Evolutionary conservation across 2,888 invertebrate genomes (phyloP).

Genomic region (Coleophora deauratella): DNA sequence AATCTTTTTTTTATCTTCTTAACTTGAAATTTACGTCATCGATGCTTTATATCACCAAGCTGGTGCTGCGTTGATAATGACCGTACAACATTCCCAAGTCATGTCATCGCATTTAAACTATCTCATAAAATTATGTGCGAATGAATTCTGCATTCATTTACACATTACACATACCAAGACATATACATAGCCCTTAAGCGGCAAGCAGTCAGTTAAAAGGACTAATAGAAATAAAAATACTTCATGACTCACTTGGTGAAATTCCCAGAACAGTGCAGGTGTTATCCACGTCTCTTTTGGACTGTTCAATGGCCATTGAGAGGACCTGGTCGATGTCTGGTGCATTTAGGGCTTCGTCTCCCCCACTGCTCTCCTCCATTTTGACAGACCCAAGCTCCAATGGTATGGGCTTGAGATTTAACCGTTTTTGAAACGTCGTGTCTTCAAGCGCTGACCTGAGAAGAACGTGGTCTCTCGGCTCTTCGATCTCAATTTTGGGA

Average conservation of each 20-base stretch:
- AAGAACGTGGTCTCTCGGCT: slow-evolving; percentile 81
- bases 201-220: too few relatives aligned
- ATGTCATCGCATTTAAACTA: slow-evolving; percentile 15
- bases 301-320: slow-evolving; percentile 89
- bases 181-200: too few relatives aligned
- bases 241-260: slow-evolving; percentile 83
- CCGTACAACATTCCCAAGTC: slow-evolving; percentile 32
- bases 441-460: slow-evolving; percentile 87
- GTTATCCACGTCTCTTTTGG: slow-evolving; percentile 88
- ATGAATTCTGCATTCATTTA: too few relatives aligned
- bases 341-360: slow-evolving; percentile 75
- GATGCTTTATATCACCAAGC: slow-evolving; percentile 24
- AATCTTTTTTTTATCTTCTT: slow-evolving; percentile 39
- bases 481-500: slow-evolving; percentile 73
- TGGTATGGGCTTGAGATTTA: slow-evolving; percentile 87
- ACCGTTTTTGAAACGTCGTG: slow-evolving; percentile 88
- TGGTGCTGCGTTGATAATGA: slow-evolving; percentile 23
- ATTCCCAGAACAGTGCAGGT: slow-evolving; percentile 90
- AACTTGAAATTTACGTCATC: slow-evolving; percentile 48
- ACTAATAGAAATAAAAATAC: too few relatives aligned
- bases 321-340: slow-evolving; percentile 88
- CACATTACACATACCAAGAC: too few relatives aligned
- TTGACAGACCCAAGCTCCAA: slow-evolving; percentile 76
- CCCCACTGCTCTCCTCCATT: slow-evolving; percentile 80
- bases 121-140: too few relatives aligned